Conservation (phyloP, 2,888 invertebrate species). For the Lepidochrysops patricia region DNA sequence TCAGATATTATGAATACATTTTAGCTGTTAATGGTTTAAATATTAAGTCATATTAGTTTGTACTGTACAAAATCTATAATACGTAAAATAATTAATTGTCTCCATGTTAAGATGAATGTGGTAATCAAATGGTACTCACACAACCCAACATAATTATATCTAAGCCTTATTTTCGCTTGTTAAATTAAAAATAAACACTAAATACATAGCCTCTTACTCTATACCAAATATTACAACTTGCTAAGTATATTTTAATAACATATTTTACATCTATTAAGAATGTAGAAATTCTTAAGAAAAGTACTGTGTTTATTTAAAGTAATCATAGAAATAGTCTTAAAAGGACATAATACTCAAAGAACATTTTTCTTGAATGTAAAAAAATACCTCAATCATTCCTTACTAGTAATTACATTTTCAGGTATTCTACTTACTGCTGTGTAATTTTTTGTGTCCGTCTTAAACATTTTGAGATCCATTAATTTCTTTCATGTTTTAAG, state of each 20-base stretch:
- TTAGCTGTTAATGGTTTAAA: too few relatives aligned
- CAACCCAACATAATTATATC: neutral
- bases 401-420: neutral
- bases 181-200: neutral
- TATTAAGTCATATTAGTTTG: neutral
- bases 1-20: too few relatives aligned
- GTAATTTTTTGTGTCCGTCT: neutral
- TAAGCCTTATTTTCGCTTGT: neutral
- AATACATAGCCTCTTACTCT: neutral
- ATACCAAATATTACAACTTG: neutral
- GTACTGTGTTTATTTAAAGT: neutral
- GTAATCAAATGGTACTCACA: neutral
- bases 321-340: neutral
- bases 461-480: slow-evolving; percentile 2
- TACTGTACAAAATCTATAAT: neutral
- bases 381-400: neutral
- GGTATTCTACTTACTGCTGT: neutral
- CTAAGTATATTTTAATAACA: neutral
- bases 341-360: neutral
- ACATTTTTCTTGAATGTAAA: neutral
- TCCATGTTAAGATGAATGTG: neutral
- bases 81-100: neutral
- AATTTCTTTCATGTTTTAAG: neutral
- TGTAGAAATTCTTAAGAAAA: neutral
- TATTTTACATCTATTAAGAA: neutral